Base-by-base conservation (phyloP, 2,888 invertebrate species). In the Oxyteleia sp. region DNA sequence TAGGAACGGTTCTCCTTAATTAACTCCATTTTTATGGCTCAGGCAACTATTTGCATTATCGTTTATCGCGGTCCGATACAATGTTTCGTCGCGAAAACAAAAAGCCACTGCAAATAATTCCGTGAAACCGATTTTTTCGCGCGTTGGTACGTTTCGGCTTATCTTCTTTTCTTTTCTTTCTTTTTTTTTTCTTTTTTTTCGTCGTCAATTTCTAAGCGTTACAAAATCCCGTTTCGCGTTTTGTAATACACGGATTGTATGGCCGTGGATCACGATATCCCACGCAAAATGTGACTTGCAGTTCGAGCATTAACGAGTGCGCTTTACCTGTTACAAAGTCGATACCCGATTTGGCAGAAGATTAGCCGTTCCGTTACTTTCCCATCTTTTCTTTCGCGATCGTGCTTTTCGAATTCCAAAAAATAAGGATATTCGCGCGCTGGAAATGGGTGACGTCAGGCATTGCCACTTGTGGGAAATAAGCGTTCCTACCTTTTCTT, bases 321-420 rank as follows among this genome's bases (percentile, higher is more conserved):
- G 75, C 81, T 79, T 72, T 76, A 74, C 69, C 71, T 59, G 78
- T 72, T 72, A 72, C 79, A 72, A 82, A 76, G 84, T 51, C 76
- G 59, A 80, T 80, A 78, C 81, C 80, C 83, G 85, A 87, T 87
- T 85, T 79, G 79, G 84, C 72, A 71, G 78, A 78, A 82, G 86
- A 87, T 86, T 86, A 87, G 69, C 64, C 43, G 85, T 86, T 82
- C 86, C 86, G 86, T 86, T 87, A 86, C 69, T 68, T 82, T 72
- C 80, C 59, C 75, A 66, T 71, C 32, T 82, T 76, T 76, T 82
- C 76, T 76, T 76, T 61, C 71, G 41, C 71, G 16, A 53, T 63
- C 45, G 18, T 79, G 63, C 68, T 84, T 75, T 71, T 51, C 61
- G 29, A 63, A 49, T 80, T 80, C 23, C 51, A n/a, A 51, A 72